Evolutionary conservation across 2,888 invertebrate genomes (phyloP).

Genomic region (Dolichopus griseipennis): DNA sequence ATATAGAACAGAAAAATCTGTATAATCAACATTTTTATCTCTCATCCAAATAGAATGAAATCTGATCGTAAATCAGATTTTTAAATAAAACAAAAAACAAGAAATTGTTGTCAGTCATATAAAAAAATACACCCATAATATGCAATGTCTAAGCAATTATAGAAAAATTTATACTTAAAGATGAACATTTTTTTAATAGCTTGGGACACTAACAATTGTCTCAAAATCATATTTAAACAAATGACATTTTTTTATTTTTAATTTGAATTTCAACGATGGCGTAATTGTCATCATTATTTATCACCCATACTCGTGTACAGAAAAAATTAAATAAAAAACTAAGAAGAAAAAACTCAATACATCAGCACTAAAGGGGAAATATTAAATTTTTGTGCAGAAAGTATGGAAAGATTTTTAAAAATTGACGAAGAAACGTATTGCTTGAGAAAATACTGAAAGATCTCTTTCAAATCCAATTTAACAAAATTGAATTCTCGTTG

Average conservation of each 20-base stretch:
- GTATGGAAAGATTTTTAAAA: no score
- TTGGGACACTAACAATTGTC: no score
- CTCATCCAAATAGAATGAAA: background rate
- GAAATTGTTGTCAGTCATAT: no score
- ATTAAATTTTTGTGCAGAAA: no score
- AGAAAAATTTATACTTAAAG: background rate
- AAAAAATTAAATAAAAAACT: background rate
- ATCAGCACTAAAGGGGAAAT: background rate
- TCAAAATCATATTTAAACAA: no score
- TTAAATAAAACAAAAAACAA: background rate
- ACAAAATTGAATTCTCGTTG: no score
- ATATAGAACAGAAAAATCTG: no score
- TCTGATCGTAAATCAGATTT: background rate
- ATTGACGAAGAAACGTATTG: no score
- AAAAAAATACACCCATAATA: background rate
- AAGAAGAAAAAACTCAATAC: background rate
- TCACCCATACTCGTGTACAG: background rate
- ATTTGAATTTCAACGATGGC: background rate
- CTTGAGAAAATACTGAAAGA: no score
- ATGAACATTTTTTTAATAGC: background rate
- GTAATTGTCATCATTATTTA: slow-evolving; percentile 2
- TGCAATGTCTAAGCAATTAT: background rate
- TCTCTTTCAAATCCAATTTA: no score
- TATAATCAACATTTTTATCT: background rate
- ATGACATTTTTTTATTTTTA: no score